Percentiles rank a stretch among this genome's conserved stretches.
These are phyloP conservation scores for Drosophila villosipedis DNA, from an alignment of 2,888 invertebrate species.

Conservation along the genomic window DNA sequence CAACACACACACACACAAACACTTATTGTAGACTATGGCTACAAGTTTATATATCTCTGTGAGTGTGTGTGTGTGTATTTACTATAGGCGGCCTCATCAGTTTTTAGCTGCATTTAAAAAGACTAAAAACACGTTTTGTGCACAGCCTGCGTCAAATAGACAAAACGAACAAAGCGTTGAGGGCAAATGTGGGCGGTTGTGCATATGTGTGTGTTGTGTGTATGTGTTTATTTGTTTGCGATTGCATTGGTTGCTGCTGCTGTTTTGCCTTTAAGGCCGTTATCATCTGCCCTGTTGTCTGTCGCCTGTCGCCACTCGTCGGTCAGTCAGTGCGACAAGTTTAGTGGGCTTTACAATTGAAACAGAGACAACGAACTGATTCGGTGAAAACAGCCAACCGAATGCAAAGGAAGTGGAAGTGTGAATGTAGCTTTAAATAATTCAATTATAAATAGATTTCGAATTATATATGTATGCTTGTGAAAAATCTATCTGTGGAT, in stretches of 20 bases:
- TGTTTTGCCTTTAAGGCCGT: slow-evolving; percentile 59
- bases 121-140: slow-evolving; percentile 68
- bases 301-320: slow-evolving; percentile 42
- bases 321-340: slow-evolving; percentile 51
- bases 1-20: slow-evolving; percentile 15
- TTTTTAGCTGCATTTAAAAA: slow-evolving; percentile 52
- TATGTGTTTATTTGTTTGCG: slow-evolving; percentile 3
- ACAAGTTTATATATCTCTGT: slow-evolving; percentile 28
- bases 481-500: background rate
- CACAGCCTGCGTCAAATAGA: slow-evolving; percentile 55
- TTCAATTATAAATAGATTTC: background rate
- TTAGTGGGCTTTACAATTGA: slow-evolving; percentile 53
- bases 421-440: slow-evolving; percentile 1
- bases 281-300: slow-evolving; percentile 36
- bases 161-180: slow-evolving; percentile 48
- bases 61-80: slow-evolving; percentile 8
- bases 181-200: slow-evolving; percentile 63
- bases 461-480: background rate
- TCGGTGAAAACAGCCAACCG: slow-evolving; percentile 18
- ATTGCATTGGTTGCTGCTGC: slow-evolving; percentile 12
- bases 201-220: slow-evolving; percentile 2
- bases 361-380: slow-evolving; percentile 25
- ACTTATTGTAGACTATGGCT: slow-evolving; percentile 47
- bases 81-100: slow-evolving; percentile 38
- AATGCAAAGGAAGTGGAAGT: slow-evolving; percentile 16